Conservation (phyloP, 2,113 vertebrate genomes). For the Ariopsis seemanni region DNA sequence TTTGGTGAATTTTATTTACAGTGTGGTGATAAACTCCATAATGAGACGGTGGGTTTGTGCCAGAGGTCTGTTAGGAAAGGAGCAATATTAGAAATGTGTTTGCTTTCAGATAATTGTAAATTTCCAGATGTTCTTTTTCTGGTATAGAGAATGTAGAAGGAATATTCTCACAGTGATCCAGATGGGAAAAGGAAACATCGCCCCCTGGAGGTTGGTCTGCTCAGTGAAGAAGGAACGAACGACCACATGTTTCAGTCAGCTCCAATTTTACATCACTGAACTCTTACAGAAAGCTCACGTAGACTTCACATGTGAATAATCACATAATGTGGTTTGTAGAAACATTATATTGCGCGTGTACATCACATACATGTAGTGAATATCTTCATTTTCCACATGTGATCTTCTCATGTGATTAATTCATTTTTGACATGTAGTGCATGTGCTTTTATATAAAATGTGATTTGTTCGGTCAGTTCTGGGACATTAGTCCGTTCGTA, state of each 20-base stretch:
- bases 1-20: slow-evolving; percentile 44
- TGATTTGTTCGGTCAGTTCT: not conserved
- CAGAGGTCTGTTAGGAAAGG: slow-evolving; percentile 37
- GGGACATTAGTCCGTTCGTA: not conserved
- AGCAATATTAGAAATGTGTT: slow-evolving; percentile 28
- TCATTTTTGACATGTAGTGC: not conserved
- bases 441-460: not conserved
- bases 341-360: not conserved
- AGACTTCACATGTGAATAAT: not conserved
- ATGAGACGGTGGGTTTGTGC: slow-evolving; percentile 16
- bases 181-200: slow-evolving; percentile 37
- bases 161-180: not conserved
- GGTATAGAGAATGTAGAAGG: slow-evolving; percentile 10
- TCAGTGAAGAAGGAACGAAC: not conserved
- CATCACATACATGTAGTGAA: not conserved
- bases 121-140: slow-evolving; percentile 40
- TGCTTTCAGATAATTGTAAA: slow-evolving; percentile 50
- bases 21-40: slow-evolving; percentile 2
- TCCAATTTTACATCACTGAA: slow-evolving; percentile 22
- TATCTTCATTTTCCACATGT: not conserved
- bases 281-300: not conserved
- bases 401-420: too few relatives aligned
- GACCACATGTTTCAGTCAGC: slow-evolving; percentile 17
- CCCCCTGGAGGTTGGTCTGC: slow-evolving; percentile 49
- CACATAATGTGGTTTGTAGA: not conserved